These are phyloP conservation scores for Drosophila jambulina DNA, from an alignment of 1,140 invertebrate genomes.

Conservation along the genomic window DNA sequence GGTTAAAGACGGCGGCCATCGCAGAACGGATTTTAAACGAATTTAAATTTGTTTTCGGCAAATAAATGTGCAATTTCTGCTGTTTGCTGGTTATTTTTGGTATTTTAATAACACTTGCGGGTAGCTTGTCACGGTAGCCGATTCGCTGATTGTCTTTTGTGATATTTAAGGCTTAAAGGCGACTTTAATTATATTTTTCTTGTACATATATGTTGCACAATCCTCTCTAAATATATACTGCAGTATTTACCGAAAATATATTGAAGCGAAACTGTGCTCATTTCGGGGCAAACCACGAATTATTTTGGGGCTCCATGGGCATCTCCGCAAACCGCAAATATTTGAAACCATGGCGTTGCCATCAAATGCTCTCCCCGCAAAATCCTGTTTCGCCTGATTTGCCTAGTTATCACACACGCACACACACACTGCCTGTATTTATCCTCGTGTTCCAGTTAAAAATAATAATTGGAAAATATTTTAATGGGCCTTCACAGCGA, in stretches of 20 bases:
- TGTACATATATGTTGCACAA: neutral
- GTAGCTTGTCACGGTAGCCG: neutral
- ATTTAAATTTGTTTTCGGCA: constrained; percentile 37
- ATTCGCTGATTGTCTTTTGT: neutral
- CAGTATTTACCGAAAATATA: neutral
- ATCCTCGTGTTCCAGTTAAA: constrained; percentile 13
- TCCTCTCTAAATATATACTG: neutral
- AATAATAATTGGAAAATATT: constrained; percentile 18
- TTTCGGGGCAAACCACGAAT: constrained; percentile 42
- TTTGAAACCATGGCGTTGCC: constrained; percentile 40
- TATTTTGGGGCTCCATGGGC: constrained; percentile 34
- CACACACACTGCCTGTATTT: neutral
- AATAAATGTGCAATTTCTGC: constrained; percentile 2
- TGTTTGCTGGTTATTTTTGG: neutral
- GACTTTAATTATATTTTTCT: neutral
- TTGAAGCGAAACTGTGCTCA: constrained; percentile 9
- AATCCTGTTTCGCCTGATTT: constrained; percentile 43
- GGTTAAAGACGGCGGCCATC: constrained; percentile 28
- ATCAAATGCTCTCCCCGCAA: constrained; percentile 25
- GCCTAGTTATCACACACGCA: constrained; percentile 44
- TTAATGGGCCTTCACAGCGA: constrained; percentile 1
- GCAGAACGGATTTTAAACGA: constrained; percentile 23
- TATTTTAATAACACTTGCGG: neutral
- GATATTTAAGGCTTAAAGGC: neutral
- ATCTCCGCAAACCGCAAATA: constrained; percentile 48